Conservation (phyloP, 2,888 invertebrate species). For the Drosophila paranaensis region DNA sequence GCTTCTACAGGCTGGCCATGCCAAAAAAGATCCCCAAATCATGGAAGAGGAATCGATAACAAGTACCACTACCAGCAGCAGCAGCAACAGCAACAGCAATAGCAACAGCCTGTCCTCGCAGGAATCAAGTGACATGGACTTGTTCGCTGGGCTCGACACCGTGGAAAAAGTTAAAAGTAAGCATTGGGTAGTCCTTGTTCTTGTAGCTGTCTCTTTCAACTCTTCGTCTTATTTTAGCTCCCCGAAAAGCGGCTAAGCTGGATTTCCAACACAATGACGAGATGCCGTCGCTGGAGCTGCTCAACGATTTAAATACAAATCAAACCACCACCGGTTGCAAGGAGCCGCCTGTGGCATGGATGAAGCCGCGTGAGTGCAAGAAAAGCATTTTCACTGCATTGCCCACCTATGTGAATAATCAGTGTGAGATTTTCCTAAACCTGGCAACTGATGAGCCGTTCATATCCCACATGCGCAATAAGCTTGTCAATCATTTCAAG, state of each 20-base stretch:
- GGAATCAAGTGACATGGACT: neutral
- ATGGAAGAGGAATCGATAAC: neutral
- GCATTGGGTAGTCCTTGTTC: neutral
- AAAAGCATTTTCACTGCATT: constrained; percentile 86
- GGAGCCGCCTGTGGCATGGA: constrained; percentile 86
- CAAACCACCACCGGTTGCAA: constrained; percentile 28
- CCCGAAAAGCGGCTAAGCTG: neutral
- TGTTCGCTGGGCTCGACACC: neutral
- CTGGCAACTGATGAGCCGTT: constrained; percentile 78
- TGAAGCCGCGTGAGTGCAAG: constrained; percentile 86
- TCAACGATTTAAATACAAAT: constrained; percentile 38
- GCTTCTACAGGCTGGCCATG: constrained; percentile 81
- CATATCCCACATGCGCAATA: constrained; percentile 86
- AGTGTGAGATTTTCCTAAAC: constrained; percentile 85
- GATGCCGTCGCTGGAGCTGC: constrained; percentile 52
- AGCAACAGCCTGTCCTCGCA: neutral
- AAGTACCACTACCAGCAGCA: neutral
- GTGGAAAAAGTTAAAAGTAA: constrained; percentile 8
- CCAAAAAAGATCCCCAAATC: neutral
- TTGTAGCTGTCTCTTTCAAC: neutral
- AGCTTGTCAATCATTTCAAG: constrained; percentile 85
- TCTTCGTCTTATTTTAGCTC: neutral
- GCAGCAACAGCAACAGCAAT: neutral
- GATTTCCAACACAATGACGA: constrained; percentile 27
- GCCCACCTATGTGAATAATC: constrained; percentile 88